These are phyloP conservation scores for Nannoperca obscura DNA, from an alignment of 2,797 vertebrate species.

Conservation along the genomic window DNA sequence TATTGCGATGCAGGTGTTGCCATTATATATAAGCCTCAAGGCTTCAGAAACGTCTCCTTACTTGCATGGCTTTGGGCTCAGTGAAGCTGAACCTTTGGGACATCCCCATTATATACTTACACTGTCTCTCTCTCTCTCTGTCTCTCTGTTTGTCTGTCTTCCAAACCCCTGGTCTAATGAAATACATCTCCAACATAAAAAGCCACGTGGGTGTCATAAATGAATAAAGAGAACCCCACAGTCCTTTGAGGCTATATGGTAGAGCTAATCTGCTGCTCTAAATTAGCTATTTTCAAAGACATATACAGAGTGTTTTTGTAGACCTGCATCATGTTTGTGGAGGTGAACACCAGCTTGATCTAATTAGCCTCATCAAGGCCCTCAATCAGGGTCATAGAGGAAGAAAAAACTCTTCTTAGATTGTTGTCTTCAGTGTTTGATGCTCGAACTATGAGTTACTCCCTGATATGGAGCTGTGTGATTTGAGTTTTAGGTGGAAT, in stretches of 20 bases:
- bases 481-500: not conserved
- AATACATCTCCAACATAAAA: constrained; percentile 62
- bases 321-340: constrained; percentile 21
- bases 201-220: constrained; percentile 73
- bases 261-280: constrained; percentile 55
- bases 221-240: constrained; percentile 69
- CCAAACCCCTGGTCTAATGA: constrained; percentile 71
- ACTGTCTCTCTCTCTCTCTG: constrained; percentile 9
- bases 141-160: constrained; percentile 42
- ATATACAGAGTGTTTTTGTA: constrained; percentile 7
- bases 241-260: constrained; percentile 58
- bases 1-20: constrained; percentile 56
- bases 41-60: constrained; percentile 32
- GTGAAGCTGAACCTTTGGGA: constrained; percentile 49
- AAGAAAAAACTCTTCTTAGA: constrained; percentile 7
- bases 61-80: constrained; percentile 48
- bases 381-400: constrained; percentile 17
- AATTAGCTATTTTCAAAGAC: constrained; percentile 57
- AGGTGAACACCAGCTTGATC: constrained; percentile 26
- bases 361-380: constrained; percentile 38
- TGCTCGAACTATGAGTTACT: not conserved
- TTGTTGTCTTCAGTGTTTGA: not conserved
- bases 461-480: not conserved
- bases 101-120: constrained; percentile 13
- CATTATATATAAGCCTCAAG: constrained; percentile 33